A percentile compares a stretch with the other conserved stretches of the same genome.
Evolutionary conservation across 2,797 vertebrate species (phyloP).

Genomic region (Pampus argenteus): DNA sequence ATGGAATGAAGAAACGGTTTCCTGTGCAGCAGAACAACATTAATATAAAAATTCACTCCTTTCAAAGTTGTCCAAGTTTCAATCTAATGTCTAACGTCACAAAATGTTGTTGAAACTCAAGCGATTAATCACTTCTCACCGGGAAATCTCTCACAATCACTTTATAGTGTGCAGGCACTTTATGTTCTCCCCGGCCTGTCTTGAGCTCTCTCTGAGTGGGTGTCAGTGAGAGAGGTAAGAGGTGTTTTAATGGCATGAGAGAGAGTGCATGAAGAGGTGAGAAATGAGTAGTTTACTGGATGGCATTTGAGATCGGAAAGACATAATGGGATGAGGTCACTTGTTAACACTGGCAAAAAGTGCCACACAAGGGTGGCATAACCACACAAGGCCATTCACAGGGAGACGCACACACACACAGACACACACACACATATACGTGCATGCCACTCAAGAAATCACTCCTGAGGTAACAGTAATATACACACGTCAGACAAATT

Average conservation of each 20-base stretch:
- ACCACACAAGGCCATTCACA: conserved; percentile 53
- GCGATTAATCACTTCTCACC: conserved; percentile 39
- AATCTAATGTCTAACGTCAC: conserved; percentile 17
- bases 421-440: conserved; percentile 31
- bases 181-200: conserved; percentile 23
- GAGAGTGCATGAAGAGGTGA: conserved; percentile 70
- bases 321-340: conserved; percentile 75
- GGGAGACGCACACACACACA: conserved; percentile 34
- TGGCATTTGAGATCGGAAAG: conserved; percentile 68
- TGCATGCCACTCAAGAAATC: conserved; percentile 39
- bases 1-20: too few species aligned
- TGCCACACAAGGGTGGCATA: conserved; percentile 58
- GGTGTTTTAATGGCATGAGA: conserved; percentile 57
- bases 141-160: conserved; percentile 44
- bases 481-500: conserved; percentile 47
- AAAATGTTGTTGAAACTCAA: conserved; percentile 22
- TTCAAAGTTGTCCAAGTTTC: conserved; percentile 1
- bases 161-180: conserved; percentile 39
- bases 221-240: conserved; percentile 43
- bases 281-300: conserved; percentile 68
- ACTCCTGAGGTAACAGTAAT: conserved; percentile 45
- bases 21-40: too few species aligned
- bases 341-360: conserved; percentile 74
- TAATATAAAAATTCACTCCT: not conserved
- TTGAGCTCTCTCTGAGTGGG: conserved; percentile 25